These are phyloP conservation scores for Turdus rufiventris DNA, from an alignment of 2,113 vertebrate species.

Conservation along the genomic window DNA sequence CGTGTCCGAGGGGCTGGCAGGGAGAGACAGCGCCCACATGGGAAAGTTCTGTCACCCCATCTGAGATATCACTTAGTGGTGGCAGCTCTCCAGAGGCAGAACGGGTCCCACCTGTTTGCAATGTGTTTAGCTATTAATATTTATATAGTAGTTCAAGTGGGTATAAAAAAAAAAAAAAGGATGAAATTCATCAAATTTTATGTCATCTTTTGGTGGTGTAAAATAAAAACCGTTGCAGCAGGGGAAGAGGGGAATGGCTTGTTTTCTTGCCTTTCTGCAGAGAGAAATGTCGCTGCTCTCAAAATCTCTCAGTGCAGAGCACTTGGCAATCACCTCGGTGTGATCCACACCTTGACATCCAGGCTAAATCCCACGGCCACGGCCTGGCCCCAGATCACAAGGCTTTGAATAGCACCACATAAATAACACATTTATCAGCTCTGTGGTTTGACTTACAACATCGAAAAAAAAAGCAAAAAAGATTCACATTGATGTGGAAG, in stretches of 20 bases:
- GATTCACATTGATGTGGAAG: neutral
- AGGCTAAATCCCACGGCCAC: constrained; percentile 5
- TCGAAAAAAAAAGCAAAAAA: neutral
- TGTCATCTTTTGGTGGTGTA: constrained; percentile 72
- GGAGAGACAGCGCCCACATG: constrained; percentile 78
- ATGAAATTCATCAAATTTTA: constrained; percentile 78
- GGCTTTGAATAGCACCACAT: neutral
- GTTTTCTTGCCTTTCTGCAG: constrained; percentile 43
- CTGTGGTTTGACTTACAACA: neutral
- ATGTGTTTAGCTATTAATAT: constrained; percentile 85
- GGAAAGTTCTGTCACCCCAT: constrained; percentile 80
- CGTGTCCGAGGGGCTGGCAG: constrained; percentile 79
- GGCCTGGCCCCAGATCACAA: neutral
- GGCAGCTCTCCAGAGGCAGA: constrained; percentile 82
- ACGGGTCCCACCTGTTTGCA: constrained; percentile 83
- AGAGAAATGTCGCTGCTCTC: constrained; percentile 7
- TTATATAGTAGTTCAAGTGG: constrained; percentile 82
- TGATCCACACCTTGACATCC: constrained; percentile 49
- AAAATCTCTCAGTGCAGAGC: neutral
- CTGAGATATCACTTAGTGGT: constrained; percentile 79
- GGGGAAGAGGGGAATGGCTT: constrained; percentile 30
- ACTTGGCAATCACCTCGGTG: constrained; percentile 9
- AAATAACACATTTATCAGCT: constrained; percentile 5
- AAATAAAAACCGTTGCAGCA: constrained; percentile 55
- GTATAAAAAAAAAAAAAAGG: constrained; percentile 71